Evolutionary conservation across 2,888 invertebrate genomes (phyloP).

Genomic region (Xestia c-nigrum): DNA sequence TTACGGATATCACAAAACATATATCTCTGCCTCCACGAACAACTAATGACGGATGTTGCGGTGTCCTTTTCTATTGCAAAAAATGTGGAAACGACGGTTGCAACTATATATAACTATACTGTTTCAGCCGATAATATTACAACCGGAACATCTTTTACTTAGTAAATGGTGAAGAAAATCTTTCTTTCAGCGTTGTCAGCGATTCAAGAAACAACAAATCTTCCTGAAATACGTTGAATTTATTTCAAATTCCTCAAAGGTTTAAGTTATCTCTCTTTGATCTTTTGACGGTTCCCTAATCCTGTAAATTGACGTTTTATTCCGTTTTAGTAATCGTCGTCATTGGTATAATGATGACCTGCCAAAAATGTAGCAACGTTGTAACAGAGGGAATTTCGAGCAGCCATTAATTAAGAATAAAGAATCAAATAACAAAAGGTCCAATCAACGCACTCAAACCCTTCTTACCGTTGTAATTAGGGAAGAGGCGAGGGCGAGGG

Average conservation of each 20-base stretch:
- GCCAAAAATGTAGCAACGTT: background rate
- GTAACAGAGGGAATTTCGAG: background rate
- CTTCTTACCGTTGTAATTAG: slow-evolving; percentile 14
- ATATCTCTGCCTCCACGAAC: too few relatives aligned
- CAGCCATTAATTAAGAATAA: slow-evolving; percentile 19
- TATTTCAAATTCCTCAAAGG: background rate
- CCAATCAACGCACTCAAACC: slow-evolving; percentile 6
- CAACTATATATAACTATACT: too few relatives aligned
- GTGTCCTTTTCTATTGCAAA: too few relatives aligned
- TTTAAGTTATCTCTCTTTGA: background rate
- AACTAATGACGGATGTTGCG: too few relatives aligned
- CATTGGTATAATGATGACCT: slow-evolving; percentile 16
- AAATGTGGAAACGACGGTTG: too few relatives aligned
- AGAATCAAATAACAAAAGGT: background rate
- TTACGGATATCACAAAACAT: too few relatives aligned
- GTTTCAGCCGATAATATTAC: too few relatives aligned
- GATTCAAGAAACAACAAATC: background rate
- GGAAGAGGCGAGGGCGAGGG: background rate
- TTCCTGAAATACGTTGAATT: too few relatives aligned
- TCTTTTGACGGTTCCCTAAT: background rate
- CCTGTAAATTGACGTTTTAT: background rate
- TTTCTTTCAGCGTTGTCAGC: background rate
- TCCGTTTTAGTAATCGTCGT: background rate
- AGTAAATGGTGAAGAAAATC: background rate
- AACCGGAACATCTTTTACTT: too few relatives aligned